These are phyloP conservation scores for Ostrea edulis DNA, from an alignment of 1,140 invertebrate species.

Conservation along the genomic window DNA sequence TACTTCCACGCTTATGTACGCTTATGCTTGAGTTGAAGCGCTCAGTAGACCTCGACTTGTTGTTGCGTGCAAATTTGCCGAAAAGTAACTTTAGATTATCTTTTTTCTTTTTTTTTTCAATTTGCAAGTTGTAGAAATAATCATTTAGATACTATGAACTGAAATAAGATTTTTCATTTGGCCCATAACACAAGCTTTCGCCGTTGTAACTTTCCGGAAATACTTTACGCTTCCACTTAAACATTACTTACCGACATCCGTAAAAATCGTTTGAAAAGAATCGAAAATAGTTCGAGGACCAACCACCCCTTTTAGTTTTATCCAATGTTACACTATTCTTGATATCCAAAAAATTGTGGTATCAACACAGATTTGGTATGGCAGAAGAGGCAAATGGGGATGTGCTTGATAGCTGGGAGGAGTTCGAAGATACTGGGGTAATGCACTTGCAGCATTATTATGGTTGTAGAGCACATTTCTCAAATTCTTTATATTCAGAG, in stretches of 20 bases:
- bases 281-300: conserved; percentile 10
- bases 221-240: background rate
- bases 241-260: background rate
- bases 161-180: no score
- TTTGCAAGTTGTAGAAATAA: background rate
- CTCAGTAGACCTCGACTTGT: background rate
- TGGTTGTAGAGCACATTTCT: background rate
- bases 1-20: background rate
- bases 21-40: background rate
- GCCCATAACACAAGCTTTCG: background rate
- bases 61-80: no score
- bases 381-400: conserved; percentile 26
- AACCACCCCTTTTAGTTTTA: conserved; percentile 1
- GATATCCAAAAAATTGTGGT: background rate
- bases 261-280: conserved; percentile 28
- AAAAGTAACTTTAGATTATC: no score
- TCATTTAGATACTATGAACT: no score
- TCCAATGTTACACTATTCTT: background rate
- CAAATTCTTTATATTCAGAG: background rate
- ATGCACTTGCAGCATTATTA: background rate
- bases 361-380: background rate
- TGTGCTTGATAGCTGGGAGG: conserved; percentile 20
- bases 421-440: conserved; percentile 33
- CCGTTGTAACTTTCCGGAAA: background rate
- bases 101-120: no score